phyloP scores from a whole-genome alignment of 2,797 vertebrate genomes.

The Pantherophis vulpinus region DNA sequence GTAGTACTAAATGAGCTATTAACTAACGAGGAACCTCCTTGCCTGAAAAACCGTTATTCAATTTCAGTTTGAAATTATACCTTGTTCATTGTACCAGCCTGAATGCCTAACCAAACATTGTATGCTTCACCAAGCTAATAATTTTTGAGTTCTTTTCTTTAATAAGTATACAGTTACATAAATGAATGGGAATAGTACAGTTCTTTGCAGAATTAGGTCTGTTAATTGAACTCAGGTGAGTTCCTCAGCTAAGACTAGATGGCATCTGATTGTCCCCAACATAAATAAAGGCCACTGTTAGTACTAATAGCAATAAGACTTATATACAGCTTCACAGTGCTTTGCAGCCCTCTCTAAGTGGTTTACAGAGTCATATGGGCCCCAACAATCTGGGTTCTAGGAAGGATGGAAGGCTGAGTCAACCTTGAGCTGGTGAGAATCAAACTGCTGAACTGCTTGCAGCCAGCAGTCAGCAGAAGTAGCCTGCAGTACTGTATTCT shows the following conservation, averaged over 20 bases:
- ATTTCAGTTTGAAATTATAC: constrained; percentile 22
- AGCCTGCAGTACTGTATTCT: no score
- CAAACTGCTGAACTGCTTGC: no score
- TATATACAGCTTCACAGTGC: no score
- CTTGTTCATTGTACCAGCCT: not conserved
- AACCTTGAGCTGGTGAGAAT: no score
- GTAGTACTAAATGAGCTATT: not conserved
- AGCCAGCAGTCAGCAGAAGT: no score
- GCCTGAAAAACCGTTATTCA: not conserved
- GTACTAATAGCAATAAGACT: not conserved
- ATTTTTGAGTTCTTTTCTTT: constrained; percentile 3
- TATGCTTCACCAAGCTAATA: not conserved
- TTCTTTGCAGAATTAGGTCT: not conserved
- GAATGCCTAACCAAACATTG: not conserved
- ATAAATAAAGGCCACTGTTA: not conserved
- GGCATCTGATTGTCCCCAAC: not conserved
- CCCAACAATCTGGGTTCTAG: no score
- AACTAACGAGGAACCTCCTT: not conserved
- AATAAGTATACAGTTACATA: not conserved
- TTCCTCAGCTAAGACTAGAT: not conserved
- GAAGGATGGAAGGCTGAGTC: no score
- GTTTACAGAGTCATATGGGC: no score
- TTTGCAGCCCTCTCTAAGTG: no score
- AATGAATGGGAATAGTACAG: not conserved
- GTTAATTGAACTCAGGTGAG: not conserved